Evolutionary conservation across 2,888 invertebrate genomes (phyloP).

Genomic region (Leucophenga maculata): DNA sequence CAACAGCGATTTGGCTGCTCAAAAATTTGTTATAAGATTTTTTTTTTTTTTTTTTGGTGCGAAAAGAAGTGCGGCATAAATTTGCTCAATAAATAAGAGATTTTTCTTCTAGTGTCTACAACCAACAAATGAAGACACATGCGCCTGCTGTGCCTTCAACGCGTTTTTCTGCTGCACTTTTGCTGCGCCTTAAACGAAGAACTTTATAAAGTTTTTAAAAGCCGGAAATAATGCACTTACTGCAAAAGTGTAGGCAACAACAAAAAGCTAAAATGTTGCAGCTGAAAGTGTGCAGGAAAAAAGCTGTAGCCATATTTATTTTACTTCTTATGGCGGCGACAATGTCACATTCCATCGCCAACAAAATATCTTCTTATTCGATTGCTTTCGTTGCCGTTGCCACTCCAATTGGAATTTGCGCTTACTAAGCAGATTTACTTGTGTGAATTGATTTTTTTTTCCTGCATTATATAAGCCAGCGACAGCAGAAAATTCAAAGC

Average conservation of each 20-base stretch:
- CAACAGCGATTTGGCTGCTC: constrained; percentile 19
- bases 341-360: too few species aligned
- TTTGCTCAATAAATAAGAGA: constrained; percentile 43
- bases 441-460: constrained; percentile 22
- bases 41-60: constrained; percentile 10
- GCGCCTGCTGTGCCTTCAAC: not conserved
- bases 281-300: too few species aligned
- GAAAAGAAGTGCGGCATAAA: constrained; percentile 21
- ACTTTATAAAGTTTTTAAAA: constrained; percentile 55
- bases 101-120: not conserved
- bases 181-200: not conserved
- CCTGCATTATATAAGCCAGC: not conserved
- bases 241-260: constrained; percentile 36
- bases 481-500: not conserved
- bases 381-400: constrained; percentile 21
- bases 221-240: constrained; percentile 65
- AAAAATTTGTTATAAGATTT: constrained; percentile 45
- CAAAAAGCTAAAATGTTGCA: constrained; percentile 7
- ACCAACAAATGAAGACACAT: not conserved
- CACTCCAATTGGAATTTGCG: constrained; percentile 24
- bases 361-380: too few species aligned
- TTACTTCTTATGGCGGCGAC: too few species aligned
- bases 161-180: not conserved
- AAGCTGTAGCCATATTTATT: too few species aligned
- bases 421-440: constrained; percentile 29